Conservation (phyloP, 1,140 invertebrate species). For the Zophobas morio region DNA sequence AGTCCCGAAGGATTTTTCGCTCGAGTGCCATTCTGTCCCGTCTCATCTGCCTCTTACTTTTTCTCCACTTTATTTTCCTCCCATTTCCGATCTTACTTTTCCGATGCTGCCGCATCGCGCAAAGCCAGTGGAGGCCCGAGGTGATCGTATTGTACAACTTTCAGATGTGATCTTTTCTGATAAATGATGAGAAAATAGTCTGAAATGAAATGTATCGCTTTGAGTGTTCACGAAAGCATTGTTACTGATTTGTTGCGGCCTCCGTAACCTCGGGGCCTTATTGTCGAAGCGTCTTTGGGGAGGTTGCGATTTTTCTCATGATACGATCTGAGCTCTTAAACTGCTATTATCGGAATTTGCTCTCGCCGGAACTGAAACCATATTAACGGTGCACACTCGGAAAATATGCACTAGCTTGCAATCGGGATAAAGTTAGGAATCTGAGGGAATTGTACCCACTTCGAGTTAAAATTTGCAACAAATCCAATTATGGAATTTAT, state of each 20-base stretch:
- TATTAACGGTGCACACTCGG: too few relatives aligned
- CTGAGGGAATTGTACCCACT: too few relatives aligned
- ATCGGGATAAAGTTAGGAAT: too few relatives aligned
- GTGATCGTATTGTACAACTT: slow-evolving; percentile 38
- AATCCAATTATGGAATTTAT: too few relatives aligned
- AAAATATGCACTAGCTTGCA: too few relatives aligned
- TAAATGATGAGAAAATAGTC: slow-evolving; percentile 36
- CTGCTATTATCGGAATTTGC: slow-evolving; percentile 8
- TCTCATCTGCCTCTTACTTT: slow-evolving; percentile 38
- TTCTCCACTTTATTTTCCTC: slow-evolving; percentile 33
- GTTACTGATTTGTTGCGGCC: slow-evolving; percentile 22
- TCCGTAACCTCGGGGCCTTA: background rate
- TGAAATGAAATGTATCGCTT: slow-evolving; percentile 38
- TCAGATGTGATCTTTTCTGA: slow-evolving; percentile 36
- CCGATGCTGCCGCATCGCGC: slow-evolving; percentile 28
- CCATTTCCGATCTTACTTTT: slow-evolving; percentile 35
- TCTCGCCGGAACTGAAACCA: background rate
- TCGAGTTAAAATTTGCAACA: too few relatives aligned
- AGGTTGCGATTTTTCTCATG: slow-evolving; percentile 7
- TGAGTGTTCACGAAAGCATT: slow-evolving; percentile 31
- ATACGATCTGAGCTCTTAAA: background rate
- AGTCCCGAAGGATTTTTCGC: slow-evolving; percentile 38
- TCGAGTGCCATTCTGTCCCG: slow-evolving; percentile 40
- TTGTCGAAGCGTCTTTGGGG: background rate
- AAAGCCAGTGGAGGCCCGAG: slow-evolving; percentile 30